These are phyloP conservation scores for Tapirus indicus DNA, from an alignment of 2,797 vertebrate genomes.

Conservation along the genomic window DNA sequence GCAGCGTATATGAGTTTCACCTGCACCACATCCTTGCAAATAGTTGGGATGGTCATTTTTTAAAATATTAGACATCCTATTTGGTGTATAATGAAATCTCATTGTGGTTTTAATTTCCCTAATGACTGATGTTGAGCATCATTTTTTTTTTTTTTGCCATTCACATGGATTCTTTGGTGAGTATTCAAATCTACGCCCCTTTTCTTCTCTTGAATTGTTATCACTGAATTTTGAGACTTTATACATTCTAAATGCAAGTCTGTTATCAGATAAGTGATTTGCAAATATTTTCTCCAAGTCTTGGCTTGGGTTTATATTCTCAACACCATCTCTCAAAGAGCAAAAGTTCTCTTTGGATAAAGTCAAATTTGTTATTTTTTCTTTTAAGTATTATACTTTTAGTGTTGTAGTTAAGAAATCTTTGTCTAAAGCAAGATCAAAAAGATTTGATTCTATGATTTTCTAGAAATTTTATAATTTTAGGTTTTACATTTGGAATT, in stretches of 20 bases:
- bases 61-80: not conserved
- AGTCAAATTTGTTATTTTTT: not conserved
- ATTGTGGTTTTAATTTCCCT: not conserved
- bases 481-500: not conserved
- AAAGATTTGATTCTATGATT: not conserved
- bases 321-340: not conserved
- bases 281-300: not conserved
- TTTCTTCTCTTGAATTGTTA: not conserved
- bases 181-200: not conserved
- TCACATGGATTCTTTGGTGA: not conserved
- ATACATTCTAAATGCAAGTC: not conserved
- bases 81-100: not conserved
- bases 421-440: not conserved
- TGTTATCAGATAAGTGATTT: not conserved
- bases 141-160: not conserved
- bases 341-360: not conserved
- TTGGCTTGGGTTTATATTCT: not conserved
- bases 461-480: not conserved
- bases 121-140: not conserved
- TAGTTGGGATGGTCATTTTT: not conserved
- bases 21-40: not conserved
- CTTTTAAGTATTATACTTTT: not conserved
- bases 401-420: not conserved
- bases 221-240: not conserved
- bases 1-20: not conserved